Base-by-base conservation (phyloP, 2,797 vertebrate species). In the Alfaro cultratus region DNA sequence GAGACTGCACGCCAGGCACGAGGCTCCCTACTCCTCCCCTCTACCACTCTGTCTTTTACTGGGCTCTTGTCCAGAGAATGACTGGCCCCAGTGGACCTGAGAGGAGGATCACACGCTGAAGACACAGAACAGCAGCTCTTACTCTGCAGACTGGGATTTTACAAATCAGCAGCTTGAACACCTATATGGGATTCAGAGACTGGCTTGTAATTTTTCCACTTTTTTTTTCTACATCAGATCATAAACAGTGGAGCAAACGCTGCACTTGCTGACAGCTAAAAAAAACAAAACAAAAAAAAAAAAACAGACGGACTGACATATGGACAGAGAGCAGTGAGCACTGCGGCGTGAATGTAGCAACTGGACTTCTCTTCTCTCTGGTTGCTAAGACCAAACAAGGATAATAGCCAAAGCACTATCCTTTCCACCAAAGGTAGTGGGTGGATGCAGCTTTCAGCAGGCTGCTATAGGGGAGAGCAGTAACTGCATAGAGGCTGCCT, bases 1-100 rank as follows among this genome's bases (percentile, higher is more conserved):
- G 87, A 84, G 91, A 91, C 85, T n/a, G 81, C 93, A 94, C 92
- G 94, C 89, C 93, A 93, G 92, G 82, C 94, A 93, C 92, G 92
- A 93, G 94, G 86, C 94, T 89, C 81, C 73, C 85, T 79, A 51
- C 92, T 92, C 88, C 91, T 86, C 88, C 91, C 88, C 82, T 88
- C 85, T 89, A 80, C 75, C 82, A 71, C 89, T 85, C 90, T 87
- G 79, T 82, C 77, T 93, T 88, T 85, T 86, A 81, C 91, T 91
- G 93, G 91, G 93, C 93, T 91, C 83, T 80, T 74, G 79, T 91
- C 93, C 92, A 94, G 92, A 91, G 83, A 89, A 85, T 86, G 91
- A 92, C 92, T 88, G 78, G 84, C 92, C 92, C 85, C 83, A 91
- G 83, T 89, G 90, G 90, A 94, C 90, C 87, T 85, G 86, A 82